Conservation (phyloP, 53 echinoderm and acorn worm species). For the Hippasteria phrygiana region DNA sequence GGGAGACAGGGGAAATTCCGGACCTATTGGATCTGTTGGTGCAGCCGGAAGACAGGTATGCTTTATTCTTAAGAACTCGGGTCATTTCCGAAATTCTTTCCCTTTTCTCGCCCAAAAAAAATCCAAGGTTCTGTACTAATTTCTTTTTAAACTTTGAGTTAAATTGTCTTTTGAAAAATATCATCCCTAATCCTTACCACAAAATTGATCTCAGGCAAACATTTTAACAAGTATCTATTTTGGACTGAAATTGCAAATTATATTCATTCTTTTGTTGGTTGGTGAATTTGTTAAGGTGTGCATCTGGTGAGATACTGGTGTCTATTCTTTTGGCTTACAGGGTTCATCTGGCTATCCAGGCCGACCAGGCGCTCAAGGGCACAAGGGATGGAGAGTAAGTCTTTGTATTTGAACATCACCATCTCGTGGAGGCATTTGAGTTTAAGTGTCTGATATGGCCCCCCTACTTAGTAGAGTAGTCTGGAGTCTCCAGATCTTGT, state of each 20-base stretch:
- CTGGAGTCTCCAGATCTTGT: too few species aligned
- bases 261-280: too few species aligned
- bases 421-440: too few species aligned
- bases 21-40: slow-evolving; percentile 48
- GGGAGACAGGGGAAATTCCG: slow-evolving; percentile 58
- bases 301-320: not conserved
- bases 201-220: too few species aligned
- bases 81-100: not conserved
- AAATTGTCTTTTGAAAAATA: not conserved
- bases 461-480: too few species aligned
- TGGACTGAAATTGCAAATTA: too few species aligned
- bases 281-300: too few species aligned
- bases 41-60: slow-evolving; percentile 52
- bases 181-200: too few species aligned
- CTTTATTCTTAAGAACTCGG: not conserved
- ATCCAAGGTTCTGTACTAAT: not conserved
- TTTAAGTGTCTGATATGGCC: too few species aligned
- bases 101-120: not conserved
- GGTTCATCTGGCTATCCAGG: slow-evolving; percentile 47
- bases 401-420: not conserved
- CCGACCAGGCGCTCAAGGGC: slow-evolving; percentile 46
- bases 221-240: too few species aligned
- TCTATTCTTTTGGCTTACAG: not conserved
- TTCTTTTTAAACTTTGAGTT: too few species aligned
- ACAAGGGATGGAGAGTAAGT: slow-evolving; percentile 68